phyloP scores from a whole-genome alignment of 2,888 invertebrate species.

The Melinaea menophilus region DNA sequence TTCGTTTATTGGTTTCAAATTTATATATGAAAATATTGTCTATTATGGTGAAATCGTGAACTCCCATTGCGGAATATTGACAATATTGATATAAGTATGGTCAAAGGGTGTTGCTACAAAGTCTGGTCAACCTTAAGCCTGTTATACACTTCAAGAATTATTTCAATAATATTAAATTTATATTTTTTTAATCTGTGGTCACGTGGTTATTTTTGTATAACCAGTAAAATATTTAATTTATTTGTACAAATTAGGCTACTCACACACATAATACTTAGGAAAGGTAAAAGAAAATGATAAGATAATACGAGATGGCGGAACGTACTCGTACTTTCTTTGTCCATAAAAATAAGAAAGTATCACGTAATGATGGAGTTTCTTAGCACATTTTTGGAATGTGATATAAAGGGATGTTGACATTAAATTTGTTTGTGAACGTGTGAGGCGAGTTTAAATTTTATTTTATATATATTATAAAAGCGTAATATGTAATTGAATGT shows the following conservation, averaged over 20 bases:
- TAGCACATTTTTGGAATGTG: not conserved
- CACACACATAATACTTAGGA: too few relatives aligned
- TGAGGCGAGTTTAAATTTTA: conserved; percentile 2
- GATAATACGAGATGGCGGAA: conserved; percentile 19
- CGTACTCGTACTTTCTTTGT: not conserved
- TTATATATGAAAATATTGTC: conserved; percentile 28
- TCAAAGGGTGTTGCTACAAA: conserved; percentile 42
- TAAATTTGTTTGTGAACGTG: not conserved
- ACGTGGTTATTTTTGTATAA: too few relatives aligned
- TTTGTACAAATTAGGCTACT: too few relatives aligned
- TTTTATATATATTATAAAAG: not conserved
- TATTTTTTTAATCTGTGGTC: too few relatives aligned
- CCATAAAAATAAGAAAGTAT: conserved; percentile 8
- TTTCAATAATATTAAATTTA: too few relatives aligned
- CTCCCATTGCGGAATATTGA: conserved; percentile 34
- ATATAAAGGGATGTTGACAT: conserved; percentile 1
- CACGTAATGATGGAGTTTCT: not conserved
- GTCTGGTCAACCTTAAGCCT: too few relatives aligned
- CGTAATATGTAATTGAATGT: not conserved
- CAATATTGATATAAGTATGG: conserved; percentile 40
- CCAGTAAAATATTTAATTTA: too few relatives aligned
- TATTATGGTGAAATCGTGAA: conserved; percentile 39
- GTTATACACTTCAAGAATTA: too few relatives aligned
- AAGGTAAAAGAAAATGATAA: too few relatives aligned
- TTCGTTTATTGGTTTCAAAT: conserved; percentile 25